A percentile compares a stretch with the other conserved stretches of the same genome.
phyloP scores from a whole-genome alignment of 2,888 invertebrate genomes.

The Andrena bucephala region DNA sequence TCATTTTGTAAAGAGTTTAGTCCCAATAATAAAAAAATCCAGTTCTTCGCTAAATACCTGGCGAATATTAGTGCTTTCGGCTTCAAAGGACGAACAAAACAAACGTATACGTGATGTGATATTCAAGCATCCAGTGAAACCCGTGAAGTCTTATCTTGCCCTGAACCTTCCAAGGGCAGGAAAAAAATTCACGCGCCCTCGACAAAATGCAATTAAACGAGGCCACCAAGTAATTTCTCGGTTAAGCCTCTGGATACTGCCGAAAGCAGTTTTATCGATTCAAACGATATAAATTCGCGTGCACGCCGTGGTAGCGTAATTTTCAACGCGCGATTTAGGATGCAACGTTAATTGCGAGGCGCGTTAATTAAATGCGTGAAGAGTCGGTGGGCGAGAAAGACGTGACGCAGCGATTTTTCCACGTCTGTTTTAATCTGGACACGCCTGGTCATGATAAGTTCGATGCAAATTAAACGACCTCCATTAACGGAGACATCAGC shows the following conservation, averaged over 20 bases:
- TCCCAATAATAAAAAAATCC: no score
- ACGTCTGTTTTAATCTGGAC: slow-evolving; percentile 34
- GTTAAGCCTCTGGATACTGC: not conserved
- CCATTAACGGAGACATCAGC: slow-evolving; percentile 67
- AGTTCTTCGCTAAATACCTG: no score
- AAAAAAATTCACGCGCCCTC: not conserved
- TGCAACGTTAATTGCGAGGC: not conserved
- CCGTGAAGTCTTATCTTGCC: no score
- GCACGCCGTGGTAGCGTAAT: not conserved
- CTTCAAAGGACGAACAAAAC: no score
- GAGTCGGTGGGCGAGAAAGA: slow-evolving; percentile 27
- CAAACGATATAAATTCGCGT: not conserved
- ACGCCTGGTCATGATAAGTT: slow-evolving; percentile 42
- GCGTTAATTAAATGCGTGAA: slow-evolving; percentile 36
- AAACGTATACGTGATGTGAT: no score
- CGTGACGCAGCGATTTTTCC: slow-evolving; percentile 47
- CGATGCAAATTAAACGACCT: slow-evolving; percentile 61
- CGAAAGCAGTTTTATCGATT: slow-evolving; percentile 9
- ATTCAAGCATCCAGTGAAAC: no score
- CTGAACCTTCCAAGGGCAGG: not conserved
- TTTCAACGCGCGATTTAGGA: slow-evolving; percentile 17
- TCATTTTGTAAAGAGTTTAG: no score
- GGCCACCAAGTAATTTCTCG: not conserved
- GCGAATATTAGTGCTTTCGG: no score
- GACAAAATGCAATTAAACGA: slow-evolving; percentile 10